Percentiles rank a stretch among this genome's conserved stretches.
Conservation (phyloP, 1,140 invertebrate species). For the Leptinotarsa defecta region DNA sequence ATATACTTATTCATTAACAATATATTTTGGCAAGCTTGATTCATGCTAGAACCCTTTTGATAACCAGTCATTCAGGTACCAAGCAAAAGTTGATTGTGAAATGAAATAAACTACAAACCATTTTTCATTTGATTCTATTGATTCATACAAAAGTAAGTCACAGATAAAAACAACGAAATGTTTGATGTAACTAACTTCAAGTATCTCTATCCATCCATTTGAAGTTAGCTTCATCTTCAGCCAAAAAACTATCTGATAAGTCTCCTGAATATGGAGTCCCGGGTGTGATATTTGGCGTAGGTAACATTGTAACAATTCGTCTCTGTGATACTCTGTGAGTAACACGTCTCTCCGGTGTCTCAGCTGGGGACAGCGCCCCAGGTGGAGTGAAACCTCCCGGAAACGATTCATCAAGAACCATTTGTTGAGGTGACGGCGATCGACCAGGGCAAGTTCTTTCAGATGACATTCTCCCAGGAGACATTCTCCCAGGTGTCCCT, state of each 20-base stretch:
- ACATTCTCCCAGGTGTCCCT: no score
- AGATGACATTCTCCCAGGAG: background rate
- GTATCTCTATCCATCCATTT: conserved; percentile 4
- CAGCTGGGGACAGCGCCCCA: background rate
- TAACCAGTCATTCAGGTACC: no score
- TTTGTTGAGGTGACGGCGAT: background rate
- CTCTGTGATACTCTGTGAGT: background rate
- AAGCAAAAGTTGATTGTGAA: no score
- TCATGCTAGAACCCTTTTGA: no score
- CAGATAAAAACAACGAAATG: no score
- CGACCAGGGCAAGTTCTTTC: background rate
- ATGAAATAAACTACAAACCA: no score
- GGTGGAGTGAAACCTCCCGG: background rate
- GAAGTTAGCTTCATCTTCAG: conserved; percentile 8
- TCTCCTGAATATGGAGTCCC: background rate
- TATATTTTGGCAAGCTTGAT: no score
- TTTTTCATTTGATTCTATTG: no score
- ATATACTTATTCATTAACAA: no score
- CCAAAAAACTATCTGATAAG: background rate
- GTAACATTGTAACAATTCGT: conserved; percentile 1
- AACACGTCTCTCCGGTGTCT: background rate
- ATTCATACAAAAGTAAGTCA: no score
- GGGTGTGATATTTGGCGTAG: background rate
- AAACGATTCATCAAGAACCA: background rate
- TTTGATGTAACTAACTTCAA: background rate